A percentile compares a stretch with the other conserved stretches of the same genome.
These are phyloP conservation scores for Chinchilla lanigera DNA, from an alignment of 2,113 vertebrate species.

Conservation along the genomic window DNA sequence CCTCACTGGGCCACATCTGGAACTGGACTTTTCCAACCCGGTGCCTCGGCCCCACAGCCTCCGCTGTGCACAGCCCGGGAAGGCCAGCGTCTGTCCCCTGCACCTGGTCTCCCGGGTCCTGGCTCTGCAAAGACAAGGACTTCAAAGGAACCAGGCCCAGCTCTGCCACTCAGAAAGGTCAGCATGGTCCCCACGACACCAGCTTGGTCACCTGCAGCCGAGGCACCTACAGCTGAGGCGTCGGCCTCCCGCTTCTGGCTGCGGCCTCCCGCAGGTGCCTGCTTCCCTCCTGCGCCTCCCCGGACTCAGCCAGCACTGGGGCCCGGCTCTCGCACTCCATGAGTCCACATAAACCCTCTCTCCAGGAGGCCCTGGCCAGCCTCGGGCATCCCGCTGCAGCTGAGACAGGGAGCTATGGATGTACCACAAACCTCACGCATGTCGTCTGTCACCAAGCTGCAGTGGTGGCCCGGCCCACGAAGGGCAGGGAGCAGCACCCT, in stretches of 20 bases:
- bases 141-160: background rate
- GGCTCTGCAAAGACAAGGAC: too few species aligned
- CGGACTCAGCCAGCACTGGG: background rate
- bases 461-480: background rate
- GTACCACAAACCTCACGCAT: rapidly evolving
- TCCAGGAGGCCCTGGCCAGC: too few species aligned
- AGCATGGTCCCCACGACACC: background rate
- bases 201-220: background rate
- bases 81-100: background rate
- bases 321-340: too few species aligned
- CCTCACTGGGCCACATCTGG: too few species aligned
- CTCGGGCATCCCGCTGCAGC: background rate
- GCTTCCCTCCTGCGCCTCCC: background rate
- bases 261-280: background rate
- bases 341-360: background rate
- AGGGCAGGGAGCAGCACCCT: background rate
- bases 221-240: background rate
- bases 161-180: too few species aligned
- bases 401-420: background rate
- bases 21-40: too few species aligned
- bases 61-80: too few species aligned
- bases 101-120: background rate
- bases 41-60: too few species aligned
- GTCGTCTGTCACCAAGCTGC: background rate
- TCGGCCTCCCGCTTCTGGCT: too few species aligned